These are phyloP conservation scores for Lepidurus apus DNA, from an alignment of 1,140 invertebrate genomes.

Conservation along the genomic window DNA sequence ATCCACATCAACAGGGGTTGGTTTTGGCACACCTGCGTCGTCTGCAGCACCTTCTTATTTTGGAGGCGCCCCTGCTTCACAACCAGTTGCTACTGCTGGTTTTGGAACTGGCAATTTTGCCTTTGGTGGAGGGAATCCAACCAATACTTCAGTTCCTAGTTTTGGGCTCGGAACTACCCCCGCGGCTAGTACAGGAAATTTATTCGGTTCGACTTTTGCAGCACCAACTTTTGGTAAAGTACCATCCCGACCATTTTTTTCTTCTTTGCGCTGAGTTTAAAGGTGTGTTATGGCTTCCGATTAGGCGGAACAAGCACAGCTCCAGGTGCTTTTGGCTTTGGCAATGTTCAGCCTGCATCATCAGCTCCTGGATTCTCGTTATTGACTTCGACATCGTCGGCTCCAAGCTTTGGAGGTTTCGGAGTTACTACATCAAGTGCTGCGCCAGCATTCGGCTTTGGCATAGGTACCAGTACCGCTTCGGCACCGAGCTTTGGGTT, in stretches of 20 bases:
- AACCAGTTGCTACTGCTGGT: constrained; percentile 19
- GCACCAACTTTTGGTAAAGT: constrained; percentile 35
- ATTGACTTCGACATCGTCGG: constrained; percentile 35
- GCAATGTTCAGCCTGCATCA: constrained; percentile 29
- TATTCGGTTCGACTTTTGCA: constrained; percentile 32
- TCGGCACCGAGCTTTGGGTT: constrained; percentile 12
- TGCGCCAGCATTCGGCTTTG: constrained; percentile 42
- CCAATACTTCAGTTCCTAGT: background rate
- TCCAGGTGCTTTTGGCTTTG: constrained; percentile 35
- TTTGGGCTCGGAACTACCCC: constrained; percentile 33
- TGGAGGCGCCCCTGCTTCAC: background rate
- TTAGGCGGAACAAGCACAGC: constrained; percentile 32
- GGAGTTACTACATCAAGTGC: constrained; percentile 41
- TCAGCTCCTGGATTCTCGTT: constrained; percentile 24
- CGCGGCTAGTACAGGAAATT: constrained; percentile 37
- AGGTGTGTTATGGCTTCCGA: background rate
- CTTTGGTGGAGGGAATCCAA: constrained; percentile 10
- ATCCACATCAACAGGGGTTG: constrained; percentile 8
- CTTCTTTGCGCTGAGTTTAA: background rate
- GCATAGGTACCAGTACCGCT: constrained; percentile 41
- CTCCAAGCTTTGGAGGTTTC: constrained; percentile 41
- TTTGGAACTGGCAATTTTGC: background rate
- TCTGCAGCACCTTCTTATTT: background rate
- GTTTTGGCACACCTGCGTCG: background rate
- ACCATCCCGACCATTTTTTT: background rate